phyloP scores from a whole-genome alignment of 2,888 invertebrate genomes.

The Oscheius sp. region DNA sequence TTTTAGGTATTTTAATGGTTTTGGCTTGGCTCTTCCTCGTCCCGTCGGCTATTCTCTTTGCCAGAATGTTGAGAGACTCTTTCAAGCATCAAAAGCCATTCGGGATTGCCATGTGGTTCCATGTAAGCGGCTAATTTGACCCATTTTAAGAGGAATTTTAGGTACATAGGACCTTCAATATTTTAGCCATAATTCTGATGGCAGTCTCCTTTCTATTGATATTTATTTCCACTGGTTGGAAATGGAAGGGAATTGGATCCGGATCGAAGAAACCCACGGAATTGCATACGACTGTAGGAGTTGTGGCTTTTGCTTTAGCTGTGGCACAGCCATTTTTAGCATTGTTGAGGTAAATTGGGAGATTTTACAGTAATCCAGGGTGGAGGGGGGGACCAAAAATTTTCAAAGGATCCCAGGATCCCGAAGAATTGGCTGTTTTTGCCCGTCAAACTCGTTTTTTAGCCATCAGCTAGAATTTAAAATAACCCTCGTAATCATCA shows the following conservation, averaged over 20 bases:
- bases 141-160: slow-evolving; percentile 10
- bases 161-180: slow-evolving; percentile 51
- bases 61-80: slow-evolving; percentile 48
- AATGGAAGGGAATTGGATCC: slow-evolving; percentile 47
- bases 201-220: slow-evolving; percentile 50
- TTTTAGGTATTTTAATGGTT: slow-evolving; percentile 51
- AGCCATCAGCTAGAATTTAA: too few species aligned
- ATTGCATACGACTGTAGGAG: slow-evolving; percentile 50
- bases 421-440: too few species aligned
- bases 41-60: slow-evolving; percentile 50
- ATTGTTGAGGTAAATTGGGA: slow-evolving; percentile 36
- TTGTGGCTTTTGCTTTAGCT: slow-evolving; percentile 48
- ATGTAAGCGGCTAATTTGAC: slow-evolving; percentile 26
- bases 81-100: slow-evolving; percentile 44
- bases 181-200: slow-evolving; percentile 50
- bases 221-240: slow-evolving; percentile 48
- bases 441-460: too few species aligned
- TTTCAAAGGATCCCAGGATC: too few species aligned
- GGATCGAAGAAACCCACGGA: slow-evolving; percentile 39
- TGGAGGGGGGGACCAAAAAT: too few species aligned
- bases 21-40: slow-evolving; percentile 56
- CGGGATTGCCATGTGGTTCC: slow-evolving; percentile 53
- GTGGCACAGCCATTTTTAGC: slow-evolving; percentile 50
- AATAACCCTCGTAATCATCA: too few species aligned
- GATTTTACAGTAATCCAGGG: not conserved